Conservation (phyloP, 2,113 vertebrate genomes). For the Erythrolamprus reginae region DNA sequence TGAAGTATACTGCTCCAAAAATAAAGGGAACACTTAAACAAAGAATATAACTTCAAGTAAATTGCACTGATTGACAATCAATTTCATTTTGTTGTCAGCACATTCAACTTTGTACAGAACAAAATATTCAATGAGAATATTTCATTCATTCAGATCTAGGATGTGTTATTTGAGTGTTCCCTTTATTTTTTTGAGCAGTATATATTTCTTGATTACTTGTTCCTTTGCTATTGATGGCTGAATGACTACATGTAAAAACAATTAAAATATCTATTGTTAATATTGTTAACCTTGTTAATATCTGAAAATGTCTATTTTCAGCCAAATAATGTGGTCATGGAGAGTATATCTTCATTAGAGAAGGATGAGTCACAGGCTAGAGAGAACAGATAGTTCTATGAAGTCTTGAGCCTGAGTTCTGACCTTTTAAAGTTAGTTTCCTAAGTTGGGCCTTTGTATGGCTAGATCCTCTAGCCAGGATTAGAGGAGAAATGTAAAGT, state of each 20-base stretch:
- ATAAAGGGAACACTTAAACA: no score
- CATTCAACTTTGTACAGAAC: no score
- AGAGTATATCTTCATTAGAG: background rate
- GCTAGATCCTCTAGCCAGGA: background rate
- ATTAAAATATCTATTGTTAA: background rate
- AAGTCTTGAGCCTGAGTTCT: background rate
- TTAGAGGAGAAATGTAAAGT: background rate
- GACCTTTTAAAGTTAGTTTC: background rate
- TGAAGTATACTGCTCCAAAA: no score
- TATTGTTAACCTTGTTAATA: no score
- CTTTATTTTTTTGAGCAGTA: no score
- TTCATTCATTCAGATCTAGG: no score
- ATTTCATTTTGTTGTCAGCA: no score
- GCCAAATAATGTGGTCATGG: background rate
- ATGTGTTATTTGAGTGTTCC: no score
- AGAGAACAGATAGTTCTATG: background rate
- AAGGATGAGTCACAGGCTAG: background rate
- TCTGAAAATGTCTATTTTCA: no score
- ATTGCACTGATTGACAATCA: no score
- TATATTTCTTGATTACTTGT: background rate
- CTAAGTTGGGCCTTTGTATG: background rate
- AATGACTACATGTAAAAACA: background rate
- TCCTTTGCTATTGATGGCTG: background rate
- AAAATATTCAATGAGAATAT: no score
- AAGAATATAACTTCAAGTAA: no score